Evolutionary conservation across 2,797 vertebrate genomes (phyloP), one percentile per base, ranked within the genome.

Genomic region (Mareca strepera): DNA sequence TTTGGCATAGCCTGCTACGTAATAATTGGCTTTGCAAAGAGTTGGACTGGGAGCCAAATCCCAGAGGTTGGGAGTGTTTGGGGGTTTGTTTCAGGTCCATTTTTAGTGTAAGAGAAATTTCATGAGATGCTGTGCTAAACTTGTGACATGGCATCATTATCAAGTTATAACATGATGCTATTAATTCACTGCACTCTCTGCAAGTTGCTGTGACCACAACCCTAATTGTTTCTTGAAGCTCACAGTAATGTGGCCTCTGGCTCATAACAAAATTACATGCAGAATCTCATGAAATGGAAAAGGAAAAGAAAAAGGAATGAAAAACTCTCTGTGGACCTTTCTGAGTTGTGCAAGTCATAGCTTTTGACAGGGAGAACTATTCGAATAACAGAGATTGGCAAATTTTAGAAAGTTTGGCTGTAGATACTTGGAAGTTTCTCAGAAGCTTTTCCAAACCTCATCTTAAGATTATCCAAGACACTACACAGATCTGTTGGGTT

Each of bases 131-230:
- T 67, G 16, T 67, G 62, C 58, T 74, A 88, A 78, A 86, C 73
- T n/a, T 80, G 87, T 95, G 96, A 92, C 90, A 90, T 76, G 59
- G 92, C 35, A 55, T 87, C 91, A 82, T 91, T 85, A 91, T 94
- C 88, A 94, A 86, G 76, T 94, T 88, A 80, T 88, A 88, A 68
- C 76, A 83, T 92, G 69, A 86, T 82, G 80, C 66, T 94, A 58
- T 86, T 94, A 96, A 94, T 95, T 88, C 83, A 63, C 92, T 82
- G 88, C 66, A 95, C 44, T 73, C 82, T 94, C 92, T 97, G 77
- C 88, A 95, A 91, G 77, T 83, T 96, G 59, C 79, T 87, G 88
- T 88, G 91, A 83, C 93, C 89, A 82, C 63, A 90, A 39, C 77
- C 35, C 46, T 86, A 60, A 94, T 56, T 86, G 80, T 96, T 93